These are phyloP conservation scores for Macroglossus sobrinus DNA, from an alignment of 2,113 vertebrate genomes.

Conservation along the genomic window DNA sequence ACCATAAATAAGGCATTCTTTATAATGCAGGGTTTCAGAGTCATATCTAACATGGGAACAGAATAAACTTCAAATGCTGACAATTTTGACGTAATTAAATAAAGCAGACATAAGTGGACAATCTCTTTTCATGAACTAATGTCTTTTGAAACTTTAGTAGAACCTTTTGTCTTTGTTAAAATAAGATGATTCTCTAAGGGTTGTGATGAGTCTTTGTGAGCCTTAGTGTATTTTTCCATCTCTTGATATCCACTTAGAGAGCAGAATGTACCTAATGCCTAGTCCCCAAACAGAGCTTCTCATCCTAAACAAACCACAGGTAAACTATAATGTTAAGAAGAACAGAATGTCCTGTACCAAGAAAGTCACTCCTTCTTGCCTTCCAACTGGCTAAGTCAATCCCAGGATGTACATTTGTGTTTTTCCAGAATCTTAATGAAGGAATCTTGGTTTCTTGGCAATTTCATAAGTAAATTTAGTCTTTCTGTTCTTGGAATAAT, in stretches of 20 bases:
- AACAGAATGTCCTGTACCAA: background rate
- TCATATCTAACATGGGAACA: background rate
- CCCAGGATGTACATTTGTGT: background rate
- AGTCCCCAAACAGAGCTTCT: background rate
- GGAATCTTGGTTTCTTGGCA: background rate
- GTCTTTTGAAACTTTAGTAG: background rate
- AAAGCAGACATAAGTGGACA: background rate
- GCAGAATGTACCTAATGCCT: background rate
- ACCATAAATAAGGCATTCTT: background rate
- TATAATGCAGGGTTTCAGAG: background rate
- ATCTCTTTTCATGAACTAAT: background rate
- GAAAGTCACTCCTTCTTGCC: background rate
- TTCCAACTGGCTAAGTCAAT: background rate
- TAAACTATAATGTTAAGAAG: background rate
- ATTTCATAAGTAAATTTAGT: background rate
- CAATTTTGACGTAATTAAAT: background rate
- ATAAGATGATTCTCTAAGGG: background rate
- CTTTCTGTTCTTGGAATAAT: background rate
- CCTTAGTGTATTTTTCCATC: background rate
- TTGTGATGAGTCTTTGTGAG: background rate
- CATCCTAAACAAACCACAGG: background rate
- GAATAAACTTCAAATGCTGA: background rate
- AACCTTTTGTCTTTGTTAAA: background rate
- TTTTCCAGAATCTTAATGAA: constrained; percentile 19
- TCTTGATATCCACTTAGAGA: background rate